Evolutionary conservation across 2,797 vertebrate species (phyloP), one percentile per base, ranked within the genome.

Genomic region (Petrocephalus schoutedeni): DNA sequence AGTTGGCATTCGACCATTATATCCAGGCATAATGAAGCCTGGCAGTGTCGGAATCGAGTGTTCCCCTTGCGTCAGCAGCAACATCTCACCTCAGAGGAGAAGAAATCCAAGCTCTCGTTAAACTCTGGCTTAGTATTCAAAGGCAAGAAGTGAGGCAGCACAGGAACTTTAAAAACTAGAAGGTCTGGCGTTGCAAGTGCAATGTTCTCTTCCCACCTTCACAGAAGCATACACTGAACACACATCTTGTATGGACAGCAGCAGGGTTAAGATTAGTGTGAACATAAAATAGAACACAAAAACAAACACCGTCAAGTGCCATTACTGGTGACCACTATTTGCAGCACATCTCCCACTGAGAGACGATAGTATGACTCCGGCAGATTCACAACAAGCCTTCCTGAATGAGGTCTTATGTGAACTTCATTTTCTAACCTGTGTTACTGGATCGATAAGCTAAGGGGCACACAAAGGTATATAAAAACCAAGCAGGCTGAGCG

Each of bases 181-280:
- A 54, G 59, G 57, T 67, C 59, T 53, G 23, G 59, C 56, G 82
- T 88, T 85, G 12, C 9, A 85, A 85, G 59, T 74, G 61, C 51
- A 74, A 57, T 85, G 82, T 74, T 88, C 32, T 58, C 32, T 45
- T 12, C 51, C 82, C 58, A 45, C 59, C 80, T 84, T 83, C 80
- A 51, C 54, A 54, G 61, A 59, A 49, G 28, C 49, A 56, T 56
- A 84, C 84, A 85, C 7, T 41, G 19, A 71, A 90, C 92, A 95
- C 92, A 94, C 92, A 91, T 67, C 28, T 23, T 67, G 92, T 92
- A 93, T 92, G 94, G 93, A 91, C 92, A 91, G 82, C 88, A 90
- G 89, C 89, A 92, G 3, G 41, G 28, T 82, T 57, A 19, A 56
- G 21, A 19, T 32, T 74, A 89, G 83, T 89, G 88, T 86, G 88